A percentile compares a stretch with the other conserved stretches of the same genome.
Evolutionary conservation across 2,113 vertebrate species (phyloP).

Genomic region (Xiphophorus maculatus): DNA sequence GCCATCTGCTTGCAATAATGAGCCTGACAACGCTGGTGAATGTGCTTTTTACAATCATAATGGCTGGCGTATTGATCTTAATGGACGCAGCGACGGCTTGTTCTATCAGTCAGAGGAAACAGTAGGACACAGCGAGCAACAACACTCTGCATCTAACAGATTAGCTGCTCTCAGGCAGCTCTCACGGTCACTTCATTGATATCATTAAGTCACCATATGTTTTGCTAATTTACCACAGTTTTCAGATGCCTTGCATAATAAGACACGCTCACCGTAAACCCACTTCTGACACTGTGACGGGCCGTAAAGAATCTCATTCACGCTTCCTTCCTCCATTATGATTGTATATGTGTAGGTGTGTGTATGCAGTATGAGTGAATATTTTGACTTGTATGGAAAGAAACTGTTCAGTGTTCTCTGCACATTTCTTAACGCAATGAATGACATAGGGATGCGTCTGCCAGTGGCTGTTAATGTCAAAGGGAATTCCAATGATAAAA

Average conservation of each 20-base stretch:
- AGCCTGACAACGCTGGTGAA: slow-evolving; percentile 90
- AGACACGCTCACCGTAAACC: slow-evolving; percentile 75
- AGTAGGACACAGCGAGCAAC: slow-evolving; percentile 75
- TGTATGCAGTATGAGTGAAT: not conserved
- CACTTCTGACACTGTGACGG: slow-evolving; percentile 74
- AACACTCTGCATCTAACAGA: slow-evolving; percentile 71
- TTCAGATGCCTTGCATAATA: slow-evolving; percentile 71
- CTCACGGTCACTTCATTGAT: slow-evolving; percentile 78
- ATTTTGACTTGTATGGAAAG: not conserved
- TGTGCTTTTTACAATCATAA: slow-evolving; percentile 93
- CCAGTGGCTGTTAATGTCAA: not conserved
- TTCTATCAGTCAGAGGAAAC: slow-evolving; percentile 82
- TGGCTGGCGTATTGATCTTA: slow-evolving; percentile 90
- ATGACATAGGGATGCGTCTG: not conserved
- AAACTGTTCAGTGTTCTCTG: slow-evolving; percentile 1
- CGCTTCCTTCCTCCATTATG: slow-evolving; percentile 34
- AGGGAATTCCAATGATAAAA: not conserved
- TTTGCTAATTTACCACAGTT: slow-evolving; percentile 77
- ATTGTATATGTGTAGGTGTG: slow-evolving; percentile 33
- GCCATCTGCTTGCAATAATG: slow-evolving; percentile 97
- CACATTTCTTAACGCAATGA: not conserved
- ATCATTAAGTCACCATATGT: slow-evolving; percentile 79
- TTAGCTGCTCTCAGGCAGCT: slow-evolving; percentile 74
- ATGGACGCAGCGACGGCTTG: slow-evolving; percentile 82
- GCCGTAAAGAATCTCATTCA: slow-evolving; percentile 63